Base-by-base conservation (phyloP, 2,888 invertebrate genomes). In the Lochmaea crataegi region DNA sequence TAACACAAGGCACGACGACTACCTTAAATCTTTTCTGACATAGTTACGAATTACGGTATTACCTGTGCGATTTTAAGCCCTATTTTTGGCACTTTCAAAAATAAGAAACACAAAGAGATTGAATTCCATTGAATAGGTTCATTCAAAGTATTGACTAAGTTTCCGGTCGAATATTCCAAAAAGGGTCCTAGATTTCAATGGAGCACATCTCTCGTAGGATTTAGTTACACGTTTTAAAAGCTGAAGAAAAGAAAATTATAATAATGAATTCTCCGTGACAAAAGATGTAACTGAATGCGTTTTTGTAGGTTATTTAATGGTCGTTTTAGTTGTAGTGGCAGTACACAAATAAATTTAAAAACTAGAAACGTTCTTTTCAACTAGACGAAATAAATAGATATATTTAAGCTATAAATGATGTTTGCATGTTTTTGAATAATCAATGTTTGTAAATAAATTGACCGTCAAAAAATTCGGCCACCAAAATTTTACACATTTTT, bases 221-320 rank as follows among this genome's bases (percentile, higher is more conserved):
- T 58, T 58, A 32, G 58, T 58, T 58, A 58, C 58, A 58, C 58
- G 26, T 58, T 58, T 32, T 26, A 18, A 56, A 56, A 56, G 18
- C 18, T 56, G 53, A 18, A 18, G 4, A 32, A 32, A 58, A 32
- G n/a, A 32, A 32, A 58, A 58, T 58, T 58, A 32, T 32, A 32
- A 58, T 58, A 32, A 48, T 48, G n/a, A 53, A 53, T 53, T 53
- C 32, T 58, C 32, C 32, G 11, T 32, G 1, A 58, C 58, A 58
- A 58, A 32, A 58, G 58, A 12, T 32, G 58, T 58, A 58, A 58
- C 58, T 58, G 32, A 58, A 58, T 58, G 58, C 58, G 22, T 58
- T 22, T 58, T 58, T 32, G 58, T 14, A 58, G 58, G 58, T 58
- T 58, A 58, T 58, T 58, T 58, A 58, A 16, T 58, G 58, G 58